A percentile compares a stretch with the other conserved stretches of the same genome.
Conservation (phyloP, 2,888 invertebrate genomes). For the Baronia brevicornis region DNA sequence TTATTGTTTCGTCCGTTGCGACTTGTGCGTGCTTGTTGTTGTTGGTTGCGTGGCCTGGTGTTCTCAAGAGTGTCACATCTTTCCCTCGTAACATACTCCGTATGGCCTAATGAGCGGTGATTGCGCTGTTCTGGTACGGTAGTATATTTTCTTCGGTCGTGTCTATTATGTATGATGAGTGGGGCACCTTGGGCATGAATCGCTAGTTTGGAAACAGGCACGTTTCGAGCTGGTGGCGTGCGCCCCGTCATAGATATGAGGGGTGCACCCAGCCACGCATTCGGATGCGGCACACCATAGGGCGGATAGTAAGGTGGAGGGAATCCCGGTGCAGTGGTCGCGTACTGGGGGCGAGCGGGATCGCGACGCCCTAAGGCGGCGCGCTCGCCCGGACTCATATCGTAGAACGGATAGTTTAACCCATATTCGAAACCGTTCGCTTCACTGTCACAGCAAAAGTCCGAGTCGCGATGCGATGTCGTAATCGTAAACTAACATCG, state of each 20-base stretch:
- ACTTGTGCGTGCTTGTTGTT: conserved; percentile 56
- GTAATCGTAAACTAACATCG: conserved; percentile 72
- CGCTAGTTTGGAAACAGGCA: conserved; percentile 83
- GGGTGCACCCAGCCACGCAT: conserved; percentile 86
- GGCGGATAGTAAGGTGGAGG: conserved; percentile 71
- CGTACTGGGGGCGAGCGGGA: conserved; percentile 71
- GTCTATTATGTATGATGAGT: conserved; percentile 82
- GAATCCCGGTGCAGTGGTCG: conserved; percentile 66
- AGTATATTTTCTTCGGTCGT: conserved; percentile 69
- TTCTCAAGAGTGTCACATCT: conserved; percentile 54
- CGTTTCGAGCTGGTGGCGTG: conserved; percentile 60
- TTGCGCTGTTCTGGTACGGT: conserved; percentile 57
- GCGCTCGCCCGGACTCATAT: conserved; percentile 74
- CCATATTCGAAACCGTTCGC: conserved; percentile 76
- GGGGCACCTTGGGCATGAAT: conserved; percentile 91
- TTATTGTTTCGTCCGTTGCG: conserved; percentile 71
- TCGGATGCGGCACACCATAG: conserved; percentile 74
- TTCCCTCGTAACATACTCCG: conserved; percentile 47
- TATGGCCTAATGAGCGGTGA: conserved; percentile 47
- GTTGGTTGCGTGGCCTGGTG: conserved; percentile 58
- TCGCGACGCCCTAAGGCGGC: conserved; percentile 71
- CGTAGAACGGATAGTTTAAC: conserved; percentile 78
- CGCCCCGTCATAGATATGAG: conserved; percentile 85
- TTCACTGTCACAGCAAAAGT: conserved; percentile 72
- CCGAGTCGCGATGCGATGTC: conserved; percentile 59